Evolutionary conservation across 2,888 invertebrate genomes (phyloP), one percentile per base, ranked within the genome.

Genomic region (Cetonia aurata): DNA sequence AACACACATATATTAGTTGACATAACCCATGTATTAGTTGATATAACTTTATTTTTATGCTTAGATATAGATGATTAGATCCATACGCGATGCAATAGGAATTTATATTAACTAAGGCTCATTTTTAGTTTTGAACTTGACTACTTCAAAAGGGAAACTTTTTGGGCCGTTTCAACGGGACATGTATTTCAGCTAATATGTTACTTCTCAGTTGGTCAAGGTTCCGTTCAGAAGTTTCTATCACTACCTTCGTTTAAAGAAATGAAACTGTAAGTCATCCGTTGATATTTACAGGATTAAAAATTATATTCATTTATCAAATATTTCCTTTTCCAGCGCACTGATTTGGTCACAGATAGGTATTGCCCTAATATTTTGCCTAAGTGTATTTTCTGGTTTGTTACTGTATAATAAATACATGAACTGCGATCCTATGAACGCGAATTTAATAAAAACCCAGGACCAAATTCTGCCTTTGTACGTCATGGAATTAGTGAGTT

Each of bases 391-490:
- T 31, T 87, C 88, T 44, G 91, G 91, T 0, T 79, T 91, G 19
- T 86, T 88, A 0, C 82, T 91, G 74, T 91, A 89, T 75, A 87
- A 90, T 0, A 89, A 87, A 84, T 91, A 90, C 76, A 86, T 88
- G 69, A 87, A 87, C 3, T 92, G 92, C 74, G 92, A 92, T 82
- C 91, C 91, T 0, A 77, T 90, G 0, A 79, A 86, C 12, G 86
- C 89, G 1, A 87, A 88, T 56, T 87, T 86, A 75, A 87, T 89
- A 41, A 83, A 85, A 53, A 87, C 86, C 79, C 85, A 86, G 76
- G 89, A 89, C 79, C 88, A 89, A 71, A 71, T 83, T n/a, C 86
- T 93, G 1, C 92, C 93, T 0, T 89, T 89, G 77, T 93, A 91
- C 77, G 88, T 93, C 6, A 91, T 93, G 87, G 90, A 91, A 76